Evolutionary conservation across 2,113 vertebrate species (phyloP).

Genomic region (Holacanthus passer): DNA sequence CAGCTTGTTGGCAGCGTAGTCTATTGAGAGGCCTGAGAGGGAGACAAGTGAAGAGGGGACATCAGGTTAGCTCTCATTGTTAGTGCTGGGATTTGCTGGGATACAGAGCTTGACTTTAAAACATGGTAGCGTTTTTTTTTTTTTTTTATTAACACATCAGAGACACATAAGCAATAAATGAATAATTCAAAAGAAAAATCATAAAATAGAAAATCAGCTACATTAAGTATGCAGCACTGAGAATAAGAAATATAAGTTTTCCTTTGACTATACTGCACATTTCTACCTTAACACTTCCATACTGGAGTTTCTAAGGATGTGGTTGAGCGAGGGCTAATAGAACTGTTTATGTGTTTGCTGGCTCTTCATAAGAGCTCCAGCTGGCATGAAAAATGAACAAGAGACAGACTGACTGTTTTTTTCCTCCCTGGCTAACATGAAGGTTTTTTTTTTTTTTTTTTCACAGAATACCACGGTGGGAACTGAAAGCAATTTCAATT

Average conservation of each 20-base stretch:
- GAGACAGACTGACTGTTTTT: constrained; percentile 49
- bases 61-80: not conserved
- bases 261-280: not conserved
- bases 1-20: constrained; percentile 93
- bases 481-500: constrained; percentile 67
- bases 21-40: constrained; percentile 92
- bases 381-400: constrained; percentile 62
- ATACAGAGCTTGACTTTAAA: not conserved
- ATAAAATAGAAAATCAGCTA: not conserved
- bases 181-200: not conserved
- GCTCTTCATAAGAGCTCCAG: constrained; percentile 45
- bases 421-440: constrained; percentile 51
- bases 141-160: not conserved
- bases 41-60: constrained; percentile 28
- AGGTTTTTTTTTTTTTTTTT: too few species aligned
- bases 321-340: constrained; percentile 18
- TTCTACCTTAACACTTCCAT: not conserved
- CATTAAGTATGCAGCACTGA: not conserved
- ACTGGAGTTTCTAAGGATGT: not conserved
- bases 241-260: not conserved
- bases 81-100: not conserved
- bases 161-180: not conserved
- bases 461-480: constrained; percentile 52
- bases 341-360: constrained; percentile 29
- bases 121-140: not conserved